Evolutionary conservation across 2,113 vertebrate genomes (phyloP).

Genomic region (Pachypanchax playfairii): DNA sequence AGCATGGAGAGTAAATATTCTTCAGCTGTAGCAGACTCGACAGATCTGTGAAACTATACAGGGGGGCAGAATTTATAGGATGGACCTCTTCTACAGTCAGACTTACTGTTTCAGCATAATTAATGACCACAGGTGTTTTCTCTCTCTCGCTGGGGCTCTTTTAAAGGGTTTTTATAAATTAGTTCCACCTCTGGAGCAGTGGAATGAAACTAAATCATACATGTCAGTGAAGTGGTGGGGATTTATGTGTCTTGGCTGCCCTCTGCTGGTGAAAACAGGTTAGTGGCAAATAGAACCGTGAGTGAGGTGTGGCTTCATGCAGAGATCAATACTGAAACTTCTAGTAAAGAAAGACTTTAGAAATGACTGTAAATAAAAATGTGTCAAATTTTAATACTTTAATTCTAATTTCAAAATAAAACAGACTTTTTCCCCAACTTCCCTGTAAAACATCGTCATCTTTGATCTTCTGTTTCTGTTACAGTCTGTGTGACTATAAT

Average conservation of each 20-base stretch:
- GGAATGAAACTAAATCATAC: conserved; percentile 30
- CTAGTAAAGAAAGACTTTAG: no score
- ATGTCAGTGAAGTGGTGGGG: neutral
- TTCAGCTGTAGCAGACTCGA: conserved; percentile 15
- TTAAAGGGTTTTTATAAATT: conserved; percentile 57
- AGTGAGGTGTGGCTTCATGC: no score
- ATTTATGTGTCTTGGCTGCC: conserved; percentile 42
- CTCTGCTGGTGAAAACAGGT: conserved; percentile 57
- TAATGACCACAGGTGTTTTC: conserved; percentile 51
- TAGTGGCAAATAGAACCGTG: no score
- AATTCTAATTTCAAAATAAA: no score
- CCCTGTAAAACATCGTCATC: no score
- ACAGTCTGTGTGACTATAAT: no score
- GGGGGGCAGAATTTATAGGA: conserved; percentile 18
- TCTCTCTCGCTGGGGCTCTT: conserved; percentile 12
- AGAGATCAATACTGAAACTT: no score
- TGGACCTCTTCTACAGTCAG: conserved; percentile 25
- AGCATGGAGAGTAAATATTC: neutral
- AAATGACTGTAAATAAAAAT: no score
- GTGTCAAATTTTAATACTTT: no score
- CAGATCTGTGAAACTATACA: conserved; percentile 24
- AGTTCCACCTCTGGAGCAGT: conserved; percentile 41
- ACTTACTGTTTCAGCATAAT: conserved; percentile 43
- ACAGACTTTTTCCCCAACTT: no score
- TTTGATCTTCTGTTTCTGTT: no score